These are phyloP conservation scores for Lasioglossum figueresi DNA, from an alignment of 2,888 invertebrate species.

Conservation along the genomic window DNA sequence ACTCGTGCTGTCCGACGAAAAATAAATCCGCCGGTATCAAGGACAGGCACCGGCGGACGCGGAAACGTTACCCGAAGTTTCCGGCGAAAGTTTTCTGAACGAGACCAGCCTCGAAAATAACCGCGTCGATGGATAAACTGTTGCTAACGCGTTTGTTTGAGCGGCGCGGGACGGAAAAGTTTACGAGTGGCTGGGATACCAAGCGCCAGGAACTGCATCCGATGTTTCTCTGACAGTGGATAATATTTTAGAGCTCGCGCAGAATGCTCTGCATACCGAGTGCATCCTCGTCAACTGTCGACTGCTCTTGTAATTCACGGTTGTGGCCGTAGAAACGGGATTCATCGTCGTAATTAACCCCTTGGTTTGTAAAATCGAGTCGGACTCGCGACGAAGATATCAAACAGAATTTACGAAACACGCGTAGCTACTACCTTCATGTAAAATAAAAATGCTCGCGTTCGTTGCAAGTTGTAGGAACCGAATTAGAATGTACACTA, in stretches of 20 bases:
- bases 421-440: no score
- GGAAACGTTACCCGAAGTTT: conserved; percentile 6
- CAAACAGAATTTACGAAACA: neutral
- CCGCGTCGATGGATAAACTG: neutral
- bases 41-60: neutral
- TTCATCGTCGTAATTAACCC: neutral
- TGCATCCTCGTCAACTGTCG: neutral
- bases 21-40: conserved; percentile 18
- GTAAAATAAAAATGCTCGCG: neutral
- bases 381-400: neutral
- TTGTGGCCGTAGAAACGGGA: neutral
- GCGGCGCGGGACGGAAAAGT: neutral
- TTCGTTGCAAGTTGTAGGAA: no score
- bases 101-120: neutral
- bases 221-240: neutral
- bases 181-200: conserved; percentile 2
- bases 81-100: neutral
- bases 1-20: neutral
- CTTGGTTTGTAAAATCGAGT: neutral
- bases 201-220: neutral
- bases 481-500: neutral
- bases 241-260: neutral
- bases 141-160: conserved; percentile 5
- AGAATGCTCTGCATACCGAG: neutral
- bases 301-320: neutral